These are phyloP conservation scores for Ephestia elutella DNA, from an alignment of 1,140 invertebrate species.

Conservation along the genomic window DNA sequence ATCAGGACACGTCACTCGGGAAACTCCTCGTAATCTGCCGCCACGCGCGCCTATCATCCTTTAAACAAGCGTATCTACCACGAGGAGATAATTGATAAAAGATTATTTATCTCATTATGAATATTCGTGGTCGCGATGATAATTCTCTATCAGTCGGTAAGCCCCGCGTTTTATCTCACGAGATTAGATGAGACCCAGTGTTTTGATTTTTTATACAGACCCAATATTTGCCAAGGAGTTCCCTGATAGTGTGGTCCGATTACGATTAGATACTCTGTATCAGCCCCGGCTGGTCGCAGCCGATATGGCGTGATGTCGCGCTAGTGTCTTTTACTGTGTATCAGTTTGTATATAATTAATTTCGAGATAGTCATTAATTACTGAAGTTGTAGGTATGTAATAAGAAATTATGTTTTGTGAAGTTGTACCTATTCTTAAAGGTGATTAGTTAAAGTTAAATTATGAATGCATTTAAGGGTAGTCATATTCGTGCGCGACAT, in stretches of 20 bases:
- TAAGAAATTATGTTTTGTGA: too few relatives aligned
- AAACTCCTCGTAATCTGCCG: constrained; percentile 64
- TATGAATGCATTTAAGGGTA: too few relatives aligned
- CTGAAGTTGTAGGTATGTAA: too few relatives aligned
- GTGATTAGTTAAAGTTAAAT: too few relatives aligned
- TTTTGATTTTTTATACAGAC: constrained; percentile 70
- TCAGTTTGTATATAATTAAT: constrained; percentile 16
- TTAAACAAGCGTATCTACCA: constrained; percentile 70
- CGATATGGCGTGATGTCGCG: constrained; percentile 18
- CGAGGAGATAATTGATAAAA: constrained; percentile 73
- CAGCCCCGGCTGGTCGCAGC: background rate
- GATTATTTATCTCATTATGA: constrained; percentile 75
- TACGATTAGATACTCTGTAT: constrained; percentile 56
- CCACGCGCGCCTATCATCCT: constrained; percentile 65
- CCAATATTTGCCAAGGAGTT: constrained; percentile 72
- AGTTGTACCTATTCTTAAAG: too few relatives aligned
- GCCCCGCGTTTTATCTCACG: constrained; percentile 69
- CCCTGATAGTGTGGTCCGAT: constrained; percentile 54
- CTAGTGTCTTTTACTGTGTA: background rate
- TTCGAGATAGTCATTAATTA: too few relatives aligned
- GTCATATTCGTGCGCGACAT: too few relatives aligned
- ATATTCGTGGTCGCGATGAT: constrained; percentile 69
- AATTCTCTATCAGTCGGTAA: constrained; percentile 73
- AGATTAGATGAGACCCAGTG: constrained; percentile 73
- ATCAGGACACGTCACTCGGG: constrained; percentile 23